phyloP scores from a whole-genome alignment of 2,888 invertebrate species.

The Cordilura impudica region DNA sequence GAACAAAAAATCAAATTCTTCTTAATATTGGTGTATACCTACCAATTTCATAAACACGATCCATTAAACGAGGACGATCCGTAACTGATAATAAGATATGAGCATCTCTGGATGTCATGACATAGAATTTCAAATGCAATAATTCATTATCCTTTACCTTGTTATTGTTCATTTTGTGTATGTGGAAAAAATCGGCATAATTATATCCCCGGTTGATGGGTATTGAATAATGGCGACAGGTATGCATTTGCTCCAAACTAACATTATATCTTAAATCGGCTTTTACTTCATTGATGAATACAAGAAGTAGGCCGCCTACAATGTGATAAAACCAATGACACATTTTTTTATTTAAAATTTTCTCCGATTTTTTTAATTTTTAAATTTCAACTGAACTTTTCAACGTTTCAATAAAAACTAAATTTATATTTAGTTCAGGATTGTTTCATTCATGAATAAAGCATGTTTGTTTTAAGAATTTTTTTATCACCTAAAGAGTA shows the following conservation, averaged over 20 bases:
- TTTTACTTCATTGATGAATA: slow-evolving; percentile 47
- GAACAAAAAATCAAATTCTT: background rate
- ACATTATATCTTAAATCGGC: slow-evolving; percentile 71
- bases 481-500: slow-evolving; percentile 48
- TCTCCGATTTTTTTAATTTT: background rate
- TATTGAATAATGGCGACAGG: slow-evolving; percentile 81
- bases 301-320: slow-evolving; percentile 37
- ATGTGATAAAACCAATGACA: slow-evolving; percentile 41
- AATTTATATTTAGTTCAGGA: slow-evolving; percentile 17
- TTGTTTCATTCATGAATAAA: slow-evolving; percentile 28
- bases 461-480: background rate
- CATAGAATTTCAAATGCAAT: slow-evolving; percentile 83
- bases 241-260: slow-evolving; percentile 70
- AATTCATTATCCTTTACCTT: slow-evolving; percentile 69
- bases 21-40: background rate
- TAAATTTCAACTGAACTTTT: slow-evolving; percentile 16
- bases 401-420: slow-evolving; percentile 42
- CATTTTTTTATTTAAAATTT: slow-evolving; percentile 26
- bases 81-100: slow-evolving; percentile 83
- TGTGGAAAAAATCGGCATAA: slow-evolving; percentile 81
- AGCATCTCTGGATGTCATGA: slow-evolving; percentile 83
- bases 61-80: slow-evolving; percentile 76
- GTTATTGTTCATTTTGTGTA: slow-evolving; percentile 74
- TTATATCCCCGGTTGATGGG: slow-evolving; percentile 79
- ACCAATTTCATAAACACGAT: slow-evolving; percentile 85